These are phyloP conservation scores for Intellagama lesueurii DNA, from an alignment of 2,797 vertebrate species.

Conservation along the genomic window DNA sequence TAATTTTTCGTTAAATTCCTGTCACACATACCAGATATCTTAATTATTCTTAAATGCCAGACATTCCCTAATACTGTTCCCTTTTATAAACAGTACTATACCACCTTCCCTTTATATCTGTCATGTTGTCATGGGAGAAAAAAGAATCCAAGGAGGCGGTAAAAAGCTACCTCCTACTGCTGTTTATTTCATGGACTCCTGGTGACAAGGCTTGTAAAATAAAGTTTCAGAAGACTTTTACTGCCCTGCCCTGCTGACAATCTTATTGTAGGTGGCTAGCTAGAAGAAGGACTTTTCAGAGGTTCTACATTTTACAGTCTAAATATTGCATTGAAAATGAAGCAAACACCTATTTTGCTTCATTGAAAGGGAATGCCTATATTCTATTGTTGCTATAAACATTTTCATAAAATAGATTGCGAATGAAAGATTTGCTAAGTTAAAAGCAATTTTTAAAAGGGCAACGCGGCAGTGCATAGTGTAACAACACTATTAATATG, in stretches of 20 bases:
- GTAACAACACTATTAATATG: conserved; percentile 68
- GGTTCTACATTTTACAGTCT: conserved; percentile 30
- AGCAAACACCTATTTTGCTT: conserved; percentile 57
- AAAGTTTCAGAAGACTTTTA: background rate
- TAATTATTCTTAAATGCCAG: conserved; percentile 1
- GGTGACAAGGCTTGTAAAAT: background rate
- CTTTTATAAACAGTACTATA: background rate
- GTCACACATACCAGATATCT: background rate
- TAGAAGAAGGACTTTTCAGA: conserved; percentile 29
- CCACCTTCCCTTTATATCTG: background rate
- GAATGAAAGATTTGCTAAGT: conserved; percentile 68
- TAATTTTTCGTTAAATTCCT: background rate
- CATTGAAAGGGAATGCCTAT: conserved; percentile 71
- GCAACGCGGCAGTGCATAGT: conserved; percentile 58
- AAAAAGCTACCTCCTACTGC: background rate
- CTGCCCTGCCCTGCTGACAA: conserved; percentile 5
- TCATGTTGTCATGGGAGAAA: conserved; percentile 9
- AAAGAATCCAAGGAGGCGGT: background rate
- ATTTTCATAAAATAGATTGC: conserved; percentile 67
- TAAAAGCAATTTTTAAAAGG: conserved; percentile 73
- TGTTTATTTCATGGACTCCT: background rate
- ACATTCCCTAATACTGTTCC: background rate
- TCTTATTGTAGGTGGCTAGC: background rate
- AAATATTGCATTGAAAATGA: conserved; percentile 57
- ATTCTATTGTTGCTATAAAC: conserved; percentile 68